Evolutionary conservation across 2,113 vertebrate genomes (phyloP), one percentile per base, ranked within the genome.

Genomic region (Dipodomys spectabilis): DNA sequence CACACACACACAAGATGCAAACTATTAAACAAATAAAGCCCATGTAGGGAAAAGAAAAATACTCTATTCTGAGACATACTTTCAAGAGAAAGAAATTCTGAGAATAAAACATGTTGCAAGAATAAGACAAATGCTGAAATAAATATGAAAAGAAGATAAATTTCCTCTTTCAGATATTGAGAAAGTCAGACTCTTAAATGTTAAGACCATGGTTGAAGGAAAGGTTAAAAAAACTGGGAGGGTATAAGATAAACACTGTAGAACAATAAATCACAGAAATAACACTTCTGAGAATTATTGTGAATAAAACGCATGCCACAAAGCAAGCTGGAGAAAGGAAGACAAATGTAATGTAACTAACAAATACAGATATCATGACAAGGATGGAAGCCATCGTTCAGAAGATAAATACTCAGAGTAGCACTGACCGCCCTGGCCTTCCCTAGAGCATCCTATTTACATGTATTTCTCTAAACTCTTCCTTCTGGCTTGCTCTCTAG

Each of bases 101-200:
- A 93, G 93, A 97, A 91, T 78, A 92, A 92, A 97, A 86, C 78
- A 91, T 35, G 35, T 1, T 2, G 90, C 82, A 88, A 97, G 83
- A 94, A 94, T 83, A 97, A 97, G 97, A 98, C 96, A 98, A 97
- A 98, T 96, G 96, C 94, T 95, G 82, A 97, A 98, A 98, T 98
- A 98, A 98, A 98, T 98, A 98, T 93, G 97, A 97, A 97, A 97
- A 97, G 96, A 98, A 98, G 97, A 98, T 95, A 96, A 97, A 97
- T 98, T 95, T 95, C 97, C 94, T 92, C 80, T 60, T 62, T 45
- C 2, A 84, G 45, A 79, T 88, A 93, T 82, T 78, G 67, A 91
- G 89, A 91, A 96, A 95, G 94, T 93, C 94, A 95, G 94, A 96
- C 83, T 94, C 95, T 57, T 94, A 97, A 97, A 97, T 86, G 96